A percentile compares a stretch with the other conserved stretches of the same genome.
Evolutionary conservation across 2,888 invertebrate genomes (phyloP).

Genomic region (Nomada fabriciana): DNA sequence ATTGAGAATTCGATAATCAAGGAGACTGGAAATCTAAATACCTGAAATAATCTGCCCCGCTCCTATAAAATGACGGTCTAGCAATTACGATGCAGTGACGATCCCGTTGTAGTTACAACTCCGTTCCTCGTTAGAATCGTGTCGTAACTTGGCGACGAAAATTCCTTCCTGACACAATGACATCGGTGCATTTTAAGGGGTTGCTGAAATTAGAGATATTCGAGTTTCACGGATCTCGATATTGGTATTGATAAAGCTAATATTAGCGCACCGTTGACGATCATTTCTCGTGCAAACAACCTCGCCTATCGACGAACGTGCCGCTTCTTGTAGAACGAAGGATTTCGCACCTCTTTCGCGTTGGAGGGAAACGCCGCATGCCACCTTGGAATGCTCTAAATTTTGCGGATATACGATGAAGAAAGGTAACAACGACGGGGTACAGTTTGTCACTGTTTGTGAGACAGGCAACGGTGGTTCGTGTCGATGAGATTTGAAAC

Average conservation of each 20-base stretch:
- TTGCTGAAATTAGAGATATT: conserved; percentile 2
- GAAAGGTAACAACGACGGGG: not conserved
- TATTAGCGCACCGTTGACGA: conserved; percentile 66
- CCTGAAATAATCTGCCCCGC: conserved; percentile 23
- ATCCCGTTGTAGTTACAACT: conserved; percentile 20
- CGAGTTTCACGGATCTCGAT: not conserved
- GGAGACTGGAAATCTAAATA: not conserved
- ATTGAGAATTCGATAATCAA: conserved; percentile 23
- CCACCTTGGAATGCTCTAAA: conserved; percentile 5
- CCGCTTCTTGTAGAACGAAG: conserved; percentile 58
- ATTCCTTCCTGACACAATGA: not conserved
- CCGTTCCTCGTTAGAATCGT: conserved; percentile 20
- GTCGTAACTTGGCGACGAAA: not conserved
- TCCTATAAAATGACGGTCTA: conserved; percentile 25
- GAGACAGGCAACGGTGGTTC: not conserved
- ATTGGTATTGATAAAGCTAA: conserved; percentile 54
- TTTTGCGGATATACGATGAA: conserved; percentile 27
- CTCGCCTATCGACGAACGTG: conserved; percentile 60
- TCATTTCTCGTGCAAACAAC: conserved; percentile 69
- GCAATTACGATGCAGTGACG: conserved; percentile 28
- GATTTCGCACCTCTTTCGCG: conserved; percentile 50
- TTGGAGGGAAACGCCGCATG: conserved; percentile 7
- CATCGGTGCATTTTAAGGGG: not conserved
- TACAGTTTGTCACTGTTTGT: not conserved
- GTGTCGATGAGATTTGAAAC: not conserved